A percentile compares a stretch with the other conserved stretches of the same genome.
Evolutionary conservation across 2,113 vertebrate genomes (phyloP).

Genomic region (Eurystomus gularis): DNA sequence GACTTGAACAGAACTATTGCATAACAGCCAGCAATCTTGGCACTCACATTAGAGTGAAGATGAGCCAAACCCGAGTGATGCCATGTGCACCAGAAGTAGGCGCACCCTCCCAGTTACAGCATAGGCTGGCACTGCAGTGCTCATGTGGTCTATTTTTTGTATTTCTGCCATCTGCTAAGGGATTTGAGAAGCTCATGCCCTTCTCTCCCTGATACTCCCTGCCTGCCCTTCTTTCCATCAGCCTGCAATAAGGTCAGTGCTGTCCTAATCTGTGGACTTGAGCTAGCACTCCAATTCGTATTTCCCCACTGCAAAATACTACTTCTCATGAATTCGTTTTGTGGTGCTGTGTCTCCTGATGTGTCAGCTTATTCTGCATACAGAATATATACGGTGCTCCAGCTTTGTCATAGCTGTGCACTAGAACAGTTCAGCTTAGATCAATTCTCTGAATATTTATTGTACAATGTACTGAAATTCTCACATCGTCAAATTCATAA

Average conservation of each 20-base stretch:
- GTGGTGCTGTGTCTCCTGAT: background rate
- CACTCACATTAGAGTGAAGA: too few relatives aligned
- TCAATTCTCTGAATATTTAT: background rate
- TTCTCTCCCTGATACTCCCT: background rate
- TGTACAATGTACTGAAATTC: background rate
- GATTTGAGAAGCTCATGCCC: background rate
- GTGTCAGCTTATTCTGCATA: background rate
- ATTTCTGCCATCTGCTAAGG: background rate
- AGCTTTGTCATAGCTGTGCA: background rate
- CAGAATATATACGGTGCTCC: background rate
- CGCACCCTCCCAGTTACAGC: background rate
- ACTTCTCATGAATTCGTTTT: background rate
- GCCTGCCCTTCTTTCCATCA: background rate
- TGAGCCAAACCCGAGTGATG: background rate
- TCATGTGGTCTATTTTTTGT: background rate
- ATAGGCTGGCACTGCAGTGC: background rate
- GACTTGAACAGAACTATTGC: background rate
- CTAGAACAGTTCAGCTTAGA: background rate
- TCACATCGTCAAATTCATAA: too few relatives aligned
- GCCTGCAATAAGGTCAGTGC: background rate
- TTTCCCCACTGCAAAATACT: background rate
- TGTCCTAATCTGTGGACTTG: background rate
- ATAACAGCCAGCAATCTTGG: background rate
- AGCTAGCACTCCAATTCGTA: fast-evolving
- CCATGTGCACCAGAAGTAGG: background rate